Evolutionary conservation across 2,888 invertebrate species (phyloP), one percentile per base, ranked within the genome.

Genomic region (Lasioglossum vierecki): DNA sequence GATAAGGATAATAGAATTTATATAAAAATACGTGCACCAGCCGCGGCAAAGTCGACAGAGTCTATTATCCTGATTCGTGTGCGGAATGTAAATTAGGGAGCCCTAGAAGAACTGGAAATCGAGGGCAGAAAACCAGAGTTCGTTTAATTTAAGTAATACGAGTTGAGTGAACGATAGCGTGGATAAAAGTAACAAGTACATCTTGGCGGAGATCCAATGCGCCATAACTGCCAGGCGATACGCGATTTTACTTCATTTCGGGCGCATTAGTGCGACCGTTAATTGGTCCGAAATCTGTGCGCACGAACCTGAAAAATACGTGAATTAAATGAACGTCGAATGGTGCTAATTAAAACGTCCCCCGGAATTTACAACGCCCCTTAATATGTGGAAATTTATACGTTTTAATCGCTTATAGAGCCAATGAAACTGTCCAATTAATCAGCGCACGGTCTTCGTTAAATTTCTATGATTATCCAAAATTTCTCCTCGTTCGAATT

Each of bases 111-210:
- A 35, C 41, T 35, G 18, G 2, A 39, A 44, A 41, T 35, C 1
- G 22, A 30, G 39, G 72, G 35, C 18, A 44, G 70, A 60, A 77
- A 53, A 74, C 46, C 73, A 63, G 35, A 63, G 80, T 87, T 88
- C 82, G 78, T 82, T 79, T 81, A 84, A 84, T 79, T 86, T 85
- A 87, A 85, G 90, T 89, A 89, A 89, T 88, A 86, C 90, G 87
- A 87, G 88, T 85, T 76, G 85, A 80, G 90, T 77, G 83, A 85
- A 85, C 80, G 87, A 85, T 80, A 82, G 73, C 60, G 76, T 60
- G 76, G 87, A 87, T 80, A 85, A 88, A 83, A 88, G 82, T 83
- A 87, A 80, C 85, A 84, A 84, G 82, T 85, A 80, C 78, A 76
- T 49, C 39, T 79, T 89, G 90, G 89, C 90, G 75, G 60, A n/a